Percentiles rank a stretch among this genome's conserved stretches.
phyloP scores from a whole-genome alignment of 2,888 invertebrate genomes.

The Erebia aethiops region DNA sequence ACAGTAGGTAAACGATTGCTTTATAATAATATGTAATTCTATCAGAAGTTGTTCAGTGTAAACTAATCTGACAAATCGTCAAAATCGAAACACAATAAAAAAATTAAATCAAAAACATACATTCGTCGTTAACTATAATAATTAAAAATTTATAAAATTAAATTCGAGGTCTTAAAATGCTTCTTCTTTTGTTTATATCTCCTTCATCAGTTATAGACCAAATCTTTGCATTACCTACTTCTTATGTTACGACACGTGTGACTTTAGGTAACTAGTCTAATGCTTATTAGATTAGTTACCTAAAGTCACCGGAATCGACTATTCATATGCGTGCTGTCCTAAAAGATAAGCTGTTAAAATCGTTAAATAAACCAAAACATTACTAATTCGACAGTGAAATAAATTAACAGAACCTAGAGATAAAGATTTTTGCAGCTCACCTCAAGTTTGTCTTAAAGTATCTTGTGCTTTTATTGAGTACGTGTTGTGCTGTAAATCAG shows the following conservation, averaged over 20 bases:
- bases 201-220: background rate
- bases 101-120: background rate
- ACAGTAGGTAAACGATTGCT: background rate
- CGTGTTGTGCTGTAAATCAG: background rate
- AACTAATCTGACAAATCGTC: background rate
- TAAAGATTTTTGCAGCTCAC: background rate
- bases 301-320: no score
- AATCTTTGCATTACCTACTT: no score
- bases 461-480: background rate
- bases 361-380: background rate
- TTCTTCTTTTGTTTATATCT: conserved; percentile 3
- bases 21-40: background rate
- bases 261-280: background rate
- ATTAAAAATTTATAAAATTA: background rate
- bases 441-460: background rate
- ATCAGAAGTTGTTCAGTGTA: background rate
- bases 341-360: background rate
- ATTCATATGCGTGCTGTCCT: no score
- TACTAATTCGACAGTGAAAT: no score
- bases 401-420: no score
- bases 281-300: no score
- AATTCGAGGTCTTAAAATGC: conserved; percentile 16
- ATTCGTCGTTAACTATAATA: background rate
- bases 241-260: background rate
- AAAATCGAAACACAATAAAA: conserved; percentile 1